These are phyloP conservation scores for Ganaspis brasiliensis DNA, from an alignment of 2,888 invertebrate genomes.

Conservation along the genomic window DNA sequence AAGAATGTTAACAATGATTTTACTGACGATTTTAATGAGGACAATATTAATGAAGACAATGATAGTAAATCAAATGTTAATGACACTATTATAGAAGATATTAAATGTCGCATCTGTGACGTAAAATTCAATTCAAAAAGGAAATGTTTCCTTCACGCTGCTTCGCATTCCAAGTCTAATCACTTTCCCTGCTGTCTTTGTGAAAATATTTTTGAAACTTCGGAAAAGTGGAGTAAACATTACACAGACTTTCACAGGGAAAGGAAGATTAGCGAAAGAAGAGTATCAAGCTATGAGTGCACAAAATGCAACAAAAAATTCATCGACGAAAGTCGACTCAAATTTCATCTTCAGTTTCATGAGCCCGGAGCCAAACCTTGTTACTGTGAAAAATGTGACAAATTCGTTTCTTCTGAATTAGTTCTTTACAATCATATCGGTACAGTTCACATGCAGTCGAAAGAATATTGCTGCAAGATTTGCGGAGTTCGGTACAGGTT, in stretches of 20 bases:
- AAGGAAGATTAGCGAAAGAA: constrained; percentile 43
- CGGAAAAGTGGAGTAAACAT: constrained; percentile 46
- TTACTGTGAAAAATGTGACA: constrained; percentile 50
- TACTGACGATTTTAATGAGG: too few species aligned
- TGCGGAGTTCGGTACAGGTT: constrained; percentile 58
- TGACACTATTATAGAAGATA: neutral
- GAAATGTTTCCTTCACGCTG: constrained; percentile 5
- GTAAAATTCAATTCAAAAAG: neutral
- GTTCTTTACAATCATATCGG: constrained; percentile 44
- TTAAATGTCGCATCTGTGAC: neutral
- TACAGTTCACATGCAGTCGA: constrained; percentile 47
- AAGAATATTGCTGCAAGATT: constrained; percentile 54
- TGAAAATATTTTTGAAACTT: constrained; percentile 19
- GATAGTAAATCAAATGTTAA: too few species aligned
- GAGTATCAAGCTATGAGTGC: constrained; percentile 46
- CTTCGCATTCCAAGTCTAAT: neutral
- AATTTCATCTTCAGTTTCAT: constrained; percentile 58
- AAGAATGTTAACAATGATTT: too few species aligned
- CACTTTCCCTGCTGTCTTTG: constrained; percentile 49
- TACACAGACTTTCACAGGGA: constrained; percentile 10
- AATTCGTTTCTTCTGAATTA: constrained; percentile 47
- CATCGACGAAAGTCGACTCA: constrained; percentile 54
- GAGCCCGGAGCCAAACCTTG: constrained; percentile 39
- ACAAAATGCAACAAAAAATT: constrained; percentile 57
- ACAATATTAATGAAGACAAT: neutral